Base-by-base conservation (phyloP, 1,140 invertebrate genomes). In the Battus philenor region DNA sequence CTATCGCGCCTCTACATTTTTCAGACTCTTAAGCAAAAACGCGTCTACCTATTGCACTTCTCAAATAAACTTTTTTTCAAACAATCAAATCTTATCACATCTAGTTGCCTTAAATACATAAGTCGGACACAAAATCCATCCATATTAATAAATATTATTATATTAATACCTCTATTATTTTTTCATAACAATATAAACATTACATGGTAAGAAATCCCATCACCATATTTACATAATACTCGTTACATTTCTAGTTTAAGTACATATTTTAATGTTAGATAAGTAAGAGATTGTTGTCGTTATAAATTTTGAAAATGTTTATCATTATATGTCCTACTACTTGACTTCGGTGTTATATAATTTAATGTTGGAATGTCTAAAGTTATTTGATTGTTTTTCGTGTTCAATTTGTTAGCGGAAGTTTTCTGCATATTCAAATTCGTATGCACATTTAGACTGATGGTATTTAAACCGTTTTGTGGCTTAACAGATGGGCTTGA, bases 251-350 rank as follows among this genome's bases (percentile, higher is more conserved):
- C 36, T 58, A 65, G 47, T 68, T 27, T 68, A 75, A 73, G 69
- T 72, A 73, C 67, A 63, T 54, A 44, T 51, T 56, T 46, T 26
- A 45, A 44, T 36, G 46, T 49, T 47, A 31, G 27, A 33, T n/a
- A n/a, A n/a, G 36, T 58, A 49, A 51, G 54, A 10, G 10, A 10
- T 49, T 59, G 53, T 54, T 67, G 38, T 9, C 24, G 80, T 85
- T 85, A 85, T 85, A 85, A 85, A 56, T 85, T 85, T 73, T 84
- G 76, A 38, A 85, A 82, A 62, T 85, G 80, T 59, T 68, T 72
- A 7, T 85, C 75, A 20, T 62, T 71, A 29, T 68, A 74, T 13
- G 57, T 50, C 24, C 67, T 73, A 17, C 63, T 61, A 39, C 49
- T 64, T 1, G 74, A 60, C 50, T 85, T 85, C 0, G 80, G 78